Base-by-base conservation (phyloP, 2,888 invertebrate genomes). In the Exephanes ischioxanthus region DNA sequence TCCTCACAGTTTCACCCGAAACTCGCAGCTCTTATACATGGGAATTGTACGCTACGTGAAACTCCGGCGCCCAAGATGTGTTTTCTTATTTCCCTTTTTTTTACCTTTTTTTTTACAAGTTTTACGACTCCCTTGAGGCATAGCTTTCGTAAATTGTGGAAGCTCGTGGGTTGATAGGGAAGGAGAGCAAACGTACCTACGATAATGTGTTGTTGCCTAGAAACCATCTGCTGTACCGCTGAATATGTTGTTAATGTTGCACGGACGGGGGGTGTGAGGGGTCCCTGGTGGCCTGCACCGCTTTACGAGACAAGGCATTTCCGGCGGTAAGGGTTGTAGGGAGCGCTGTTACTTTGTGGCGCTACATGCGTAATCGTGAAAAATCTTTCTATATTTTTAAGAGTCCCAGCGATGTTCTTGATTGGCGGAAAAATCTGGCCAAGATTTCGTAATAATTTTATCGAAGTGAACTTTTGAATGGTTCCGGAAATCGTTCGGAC, bases 141-240 rank as follows among this genome's bases (percentile, higher is more conserved):
- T 83, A 80, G 84, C 70, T 87, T 86, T 83, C 72, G 80, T 86
- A 84, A 86, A 86, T 87, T 85, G 84, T 84, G 75, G 77, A 80
- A 73, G 84, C 76, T 85, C 79, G 77, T 30, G 68, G 68, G 45
- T 48, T 61, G 79, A 80, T 63, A 80, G 67, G 80, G 37, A 63
- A 53, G 79, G 75, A 19, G 67, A 48, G 30, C 51, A 71, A 79
- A 66, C 75, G 72, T 66, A 75, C 19, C 19, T 16, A 30, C 14
- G 26, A 48, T 66, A 51, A 48, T 51, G 58, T 45, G 61, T 66
- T 51, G 61, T 16, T 45, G 61, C 48, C 48, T 75, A 37, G 22
- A 26, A 66, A 76, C 33, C 19, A 66, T 33, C 53, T 16, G 51
- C 51, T 66, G 19, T 16, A 63, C 5, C 5, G 33, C 30, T 33